A percentile compares a stretch with the other conserved stretches of the same genome.
Conservation (phyloP, 2,113 vertebrate genomes). For the Xiphophorus hellerii region DNA sequence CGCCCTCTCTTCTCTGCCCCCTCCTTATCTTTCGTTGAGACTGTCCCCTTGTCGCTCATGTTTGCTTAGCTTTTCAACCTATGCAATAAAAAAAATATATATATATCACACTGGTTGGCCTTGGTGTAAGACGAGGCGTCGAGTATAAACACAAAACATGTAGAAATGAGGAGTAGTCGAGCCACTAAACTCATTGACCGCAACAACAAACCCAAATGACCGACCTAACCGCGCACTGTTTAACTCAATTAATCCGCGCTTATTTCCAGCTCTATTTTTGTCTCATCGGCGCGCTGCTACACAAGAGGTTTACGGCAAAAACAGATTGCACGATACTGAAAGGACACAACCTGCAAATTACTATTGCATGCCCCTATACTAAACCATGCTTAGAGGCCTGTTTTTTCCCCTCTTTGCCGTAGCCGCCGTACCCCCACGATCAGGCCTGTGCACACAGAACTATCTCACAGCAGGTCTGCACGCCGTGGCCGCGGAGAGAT, state of each 20-base stretch:
- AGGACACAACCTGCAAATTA: conserved; percentile 16
- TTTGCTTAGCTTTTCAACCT: conserved; percentile 65
- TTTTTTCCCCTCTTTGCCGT: neutral
- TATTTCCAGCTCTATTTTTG: conserved; percentile 64
- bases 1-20: conserved; percentile 92
- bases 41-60: conserved; percentile 96
- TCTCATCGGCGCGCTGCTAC: conserved; percentile 30
- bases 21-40: conserved; percentile 91
- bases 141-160: conserved; percentile 9
- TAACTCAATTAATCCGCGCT: conserved; percentile 65
- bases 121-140: conserved; percentile 13
- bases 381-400: conserved; percentile 26
- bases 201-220: conserved; percentile 31
- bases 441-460: conserved; percentile 46
- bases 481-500: conserved; percentile 33
- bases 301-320: conserved; percentile 28
- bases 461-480: conserved; percentile 49
- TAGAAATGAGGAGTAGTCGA: neutral
- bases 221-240: conserved; percentile 44
- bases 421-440: conserved; percentile 28
- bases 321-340: conserved; percentile 12
- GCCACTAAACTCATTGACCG: conserved; percentile 48
- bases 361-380: neutral
- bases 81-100: neutral
- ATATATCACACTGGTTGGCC: conserved; percentile 43